These are phyloP conservation scores for Aldrovandia affinis DNA, from an alignment of 2,797 vertebrate genomes.

Conservation along the genomic window DNA sequence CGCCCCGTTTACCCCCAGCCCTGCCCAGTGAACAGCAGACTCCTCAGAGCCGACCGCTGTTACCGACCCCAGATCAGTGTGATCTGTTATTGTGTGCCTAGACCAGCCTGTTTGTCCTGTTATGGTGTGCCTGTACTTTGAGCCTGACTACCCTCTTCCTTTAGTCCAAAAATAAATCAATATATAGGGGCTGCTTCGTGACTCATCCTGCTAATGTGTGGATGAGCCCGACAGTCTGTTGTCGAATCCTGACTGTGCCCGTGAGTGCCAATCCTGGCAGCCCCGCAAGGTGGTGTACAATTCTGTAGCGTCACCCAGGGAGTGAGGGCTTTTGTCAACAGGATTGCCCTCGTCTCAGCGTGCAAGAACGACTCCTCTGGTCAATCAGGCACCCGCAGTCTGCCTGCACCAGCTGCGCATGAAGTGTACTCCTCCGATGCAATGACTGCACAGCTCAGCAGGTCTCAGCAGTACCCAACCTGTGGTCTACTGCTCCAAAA, in stretches of 20 bases:
- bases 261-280: background rate
- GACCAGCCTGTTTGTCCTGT: background rate
- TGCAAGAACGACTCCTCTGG: background rate
- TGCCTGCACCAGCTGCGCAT: too few relatives aligned
- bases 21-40: conserved; percentile 34
- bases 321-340: background rate
- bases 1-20: conserved; percentile 43
- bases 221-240: background rate
- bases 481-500: too few relatives aligned
- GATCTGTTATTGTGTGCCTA: background rate
- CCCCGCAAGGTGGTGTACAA: background rate
- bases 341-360: background rate
- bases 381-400: background rate
- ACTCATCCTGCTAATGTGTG: background rate
- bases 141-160: background rate
- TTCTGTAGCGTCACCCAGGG: background rate
- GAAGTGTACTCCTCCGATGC: too few relatives aligned
- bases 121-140: background rate
- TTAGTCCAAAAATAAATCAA: background rate
- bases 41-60: conserved; percentile 32
- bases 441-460: too few relatives aligned
- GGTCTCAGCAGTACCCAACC: too few relatives aligned
- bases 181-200: background rate
- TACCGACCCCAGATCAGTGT: background rate
- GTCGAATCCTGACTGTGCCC: background rate